Base-by-base conservation (phyloP, 1,140 invertebrate genomes). In the Camponotus floridanus region DNA sequence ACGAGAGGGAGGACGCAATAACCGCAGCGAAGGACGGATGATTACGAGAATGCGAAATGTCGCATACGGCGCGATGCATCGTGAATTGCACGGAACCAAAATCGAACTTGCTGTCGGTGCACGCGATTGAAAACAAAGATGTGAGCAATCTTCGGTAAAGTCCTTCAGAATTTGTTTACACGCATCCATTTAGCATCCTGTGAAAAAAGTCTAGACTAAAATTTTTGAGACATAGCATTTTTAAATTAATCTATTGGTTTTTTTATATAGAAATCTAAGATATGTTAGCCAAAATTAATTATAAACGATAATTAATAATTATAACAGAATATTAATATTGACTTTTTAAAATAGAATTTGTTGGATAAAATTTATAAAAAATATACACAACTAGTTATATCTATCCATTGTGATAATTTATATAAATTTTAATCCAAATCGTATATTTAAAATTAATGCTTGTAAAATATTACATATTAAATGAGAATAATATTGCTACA, bases 31-130 rank as follows among this genome's bases (percentile, higher is more conserved):
- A 85, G 89, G 87, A 88, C 88, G 86, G 73, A 92, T 87, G 91
- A 93, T 91, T 91, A 92, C 87, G 86, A 83, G 85, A 84, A 92
- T 90, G 85, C 90, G 89, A 89, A 90, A 86, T 73, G 84, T 89
- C 88, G 88, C 86, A 64, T 81, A 90, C 87, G 87, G 89, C 84
- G 86, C 88, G 78, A 86, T 90, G 91, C 91, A 88, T 87, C 88
- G 81, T 87, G 48, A n/a, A 79, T 57, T 36, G 62, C 45, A 18
- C 33, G 48, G 55, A 73, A 26, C 18, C 55, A 31, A 74, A 48
- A 61, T 83, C 79, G n/a, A 81, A 73, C 79, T 74, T 61, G 76
- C 39, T 42, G 68, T 73, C 68, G 79, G 67, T 51, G 59, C 7
- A 42, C 18, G 31, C 68, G 68, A 74, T 64, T 36, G 39, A 26